Base-by-base conservation (phyloP, 2,888 invertebrate species). In the Drosophila diplacantha region DNA sequence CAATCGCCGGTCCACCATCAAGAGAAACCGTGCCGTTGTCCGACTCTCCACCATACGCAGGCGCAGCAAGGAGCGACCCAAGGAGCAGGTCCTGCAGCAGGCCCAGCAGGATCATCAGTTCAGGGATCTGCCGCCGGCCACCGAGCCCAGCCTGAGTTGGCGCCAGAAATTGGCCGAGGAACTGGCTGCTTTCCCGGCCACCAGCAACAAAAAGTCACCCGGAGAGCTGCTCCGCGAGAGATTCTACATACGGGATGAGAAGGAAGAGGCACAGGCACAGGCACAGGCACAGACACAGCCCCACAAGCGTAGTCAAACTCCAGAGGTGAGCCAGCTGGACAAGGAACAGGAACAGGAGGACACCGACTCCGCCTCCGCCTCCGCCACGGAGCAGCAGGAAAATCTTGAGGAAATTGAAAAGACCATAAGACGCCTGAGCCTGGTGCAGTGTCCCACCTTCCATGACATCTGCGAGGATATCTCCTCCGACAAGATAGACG, bases 181-280 rank as follows among this genome's bases (percentile, higher is more conserved):
- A 79, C 62, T 87, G 58, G 78, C 81, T 1, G 74, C 77, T 4
- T 85, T 82, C 65, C 81, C 85, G 1, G 52, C 62, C 2, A 76
- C 75, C 44, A 76, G 80, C 16, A 73, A 77, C 26, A 92, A 91
- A 81, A 93, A 93, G 84, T 90, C 92, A 0, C 90, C 93, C 2
- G 95, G 95, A 1, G 94, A 94, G 71, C 89, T 93, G 72, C 88
- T 95, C 55, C 91, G 93, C 20, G 95, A 95, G 86, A 94, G 95
- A 44, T 85, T 85, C 73, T 74, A 79, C 26, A 84, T 85, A 57
- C 82, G 75, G 91, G 93, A 79, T 90, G 91, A 80, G 87, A 90
- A 75, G 85, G 85, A 29, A 31, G 57, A 75, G 65, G 57, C 74
- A 65, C 85, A 29, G 34, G 55, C 74, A 65, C 63, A 20, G 65